These are phyloP conservation scores for western clawed frog (Xenopus tropicalis) DNA, from an alignment of 2,113 vertebrate species.

Conservation along the genomic window UCB_Xtro_10.0 CM004447.2:145076501-145077000, in stretches of 20 bases:
- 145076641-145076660: neutral
- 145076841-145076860: neutral
- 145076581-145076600: no score
- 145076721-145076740: slow-evolving; percentile 29
- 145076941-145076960: no score
- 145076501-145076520: no score
- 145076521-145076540: no score
- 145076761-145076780: slow-evolving; percentile 28
- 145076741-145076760: slow-evolving; percentile 24
- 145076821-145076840: neutral
- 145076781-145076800: slow-evolving; percentile 24
- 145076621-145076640: neutral
- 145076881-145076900: neutral
- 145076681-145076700: neutral
- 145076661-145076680: slow-evolving; percentile 14
- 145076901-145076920: no score
- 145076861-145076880: neutral
- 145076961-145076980: no score
- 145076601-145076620: no score
- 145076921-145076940: no score
- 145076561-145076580: no score
- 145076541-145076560: no score
- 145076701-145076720: slow-evolving; percentile 21
- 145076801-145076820: neutral
- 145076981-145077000: no score